phyloP scores from a whole-genome alignment of 2,113 vertebrate genomes.

The Nansenia antarctica region DNA sequence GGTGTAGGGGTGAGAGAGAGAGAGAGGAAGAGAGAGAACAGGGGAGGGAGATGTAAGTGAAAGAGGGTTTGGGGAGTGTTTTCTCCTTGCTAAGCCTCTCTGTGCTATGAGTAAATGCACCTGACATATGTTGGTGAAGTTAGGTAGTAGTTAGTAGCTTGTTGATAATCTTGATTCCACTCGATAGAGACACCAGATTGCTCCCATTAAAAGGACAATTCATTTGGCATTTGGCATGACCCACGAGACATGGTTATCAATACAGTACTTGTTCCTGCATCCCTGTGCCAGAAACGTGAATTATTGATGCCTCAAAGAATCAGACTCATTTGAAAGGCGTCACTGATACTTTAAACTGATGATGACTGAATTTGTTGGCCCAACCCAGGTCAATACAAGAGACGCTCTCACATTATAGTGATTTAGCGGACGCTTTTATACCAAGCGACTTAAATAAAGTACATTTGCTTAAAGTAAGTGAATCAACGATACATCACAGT shows the following conservation, averaged over 20 bases:
- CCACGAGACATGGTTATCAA: conserved; percentile 40
- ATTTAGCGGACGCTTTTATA: no score
- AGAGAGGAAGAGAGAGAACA: not conserved
- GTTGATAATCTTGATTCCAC: not conserved
- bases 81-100: no score
- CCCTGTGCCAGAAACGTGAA: conserved; percentile 16
- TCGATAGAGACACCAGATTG: conserved; percentile 5
- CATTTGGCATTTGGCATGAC: conserved; percentile 38
- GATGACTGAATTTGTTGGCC: conserved; percentile 53
- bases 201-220: conserved; percentile 17
- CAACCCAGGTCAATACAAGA: conserved; percentile 34
- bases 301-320: conserved; percentile 46
- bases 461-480: no score
- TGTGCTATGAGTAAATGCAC: no score
- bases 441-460: no score
- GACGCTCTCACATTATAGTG: no score
- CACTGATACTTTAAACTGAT: conserved; percentile 49
- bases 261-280: conserved; percentile 33
- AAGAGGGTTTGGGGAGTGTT: no score
- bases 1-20: not conserved
- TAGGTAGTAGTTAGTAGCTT: not conserved
- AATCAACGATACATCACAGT: no score
- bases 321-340: conserved; percentile 29
- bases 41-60: not conserved
- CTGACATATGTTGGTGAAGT: not conserved